A percentile compares a stretch with the other conserved stretches of the same genome.
Evolutionary conservation across 2,113 vertebrate species (phyloP).

Genomic region (Anolis sagrei): DNA sequence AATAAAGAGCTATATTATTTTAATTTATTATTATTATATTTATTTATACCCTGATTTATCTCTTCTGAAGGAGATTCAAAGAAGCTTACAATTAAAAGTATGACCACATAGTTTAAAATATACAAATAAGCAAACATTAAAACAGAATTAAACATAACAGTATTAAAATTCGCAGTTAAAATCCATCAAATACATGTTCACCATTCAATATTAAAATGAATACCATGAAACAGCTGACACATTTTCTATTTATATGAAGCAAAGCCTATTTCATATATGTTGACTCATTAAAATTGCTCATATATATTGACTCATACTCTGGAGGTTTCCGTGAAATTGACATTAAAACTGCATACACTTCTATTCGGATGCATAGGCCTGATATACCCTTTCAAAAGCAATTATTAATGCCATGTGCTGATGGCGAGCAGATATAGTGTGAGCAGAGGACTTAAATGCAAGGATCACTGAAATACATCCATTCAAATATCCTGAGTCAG

Average conservation of each 20-base stretch:
- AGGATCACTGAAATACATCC: background rate
- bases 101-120: no score
- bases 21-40: no score
- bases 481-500: background rate
- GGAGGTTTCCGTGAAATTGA: conserved; percentile 1
- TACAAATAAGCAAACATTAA: no score
- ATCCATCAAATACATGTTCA: background rate
- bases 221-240: background rate
- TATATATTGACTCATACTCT: background rate
- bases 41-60: no score
- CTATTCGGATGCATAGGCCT: background rate
- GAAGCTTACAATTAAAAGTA: no score
- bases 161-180: no score
- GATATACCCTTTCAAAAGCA: background rate
- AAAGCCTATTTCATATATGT: background rate
- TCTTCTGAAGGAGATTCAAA: no score
- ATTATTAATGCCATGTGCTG: background rate
- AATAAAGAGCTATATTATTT: background rate
- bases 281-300: background rate
- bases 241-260: background rate
- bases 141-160: no score
- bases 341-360: background rate
- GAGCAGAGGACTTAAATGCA: background rate
- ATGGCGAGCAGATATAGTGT: background rate
- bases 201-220: background rate